Evolutionary conservation across 2,888 invertebrate species (phyloP).

Genomic region (Drosophila vallismaia): DNA sequence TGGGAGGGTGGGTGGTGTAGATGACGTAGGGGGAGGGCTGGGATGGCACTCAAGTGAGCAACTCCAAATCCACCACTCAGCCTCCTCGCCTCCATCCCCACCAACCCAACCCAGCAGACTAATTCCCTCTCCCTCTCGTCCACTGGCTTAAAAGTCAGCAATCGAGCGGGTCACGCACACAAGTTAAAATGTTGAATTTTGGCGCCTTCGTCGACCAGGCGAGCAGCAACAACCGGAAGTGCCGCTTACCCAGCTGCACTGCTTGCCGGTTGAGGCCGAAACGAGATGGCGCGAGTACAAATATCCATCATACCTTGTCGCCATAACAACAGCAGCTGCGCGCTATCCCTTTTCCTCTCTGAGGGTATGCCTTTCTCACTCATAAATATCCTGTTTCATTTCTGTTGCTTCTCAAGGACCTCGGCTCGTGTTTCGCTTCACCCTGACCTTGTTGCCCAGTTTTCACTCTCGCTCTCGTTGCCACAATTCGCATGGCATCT

Average conservation of each 20-base stretch:
- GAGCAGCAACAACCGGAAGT: slow-evolving; percentile 55
- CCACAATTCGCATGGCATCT: slow-evolving; percentile 3
- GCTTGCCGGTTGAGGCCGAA: not conserved
- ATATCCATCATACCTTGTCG: slow-evolving; percentile 30
- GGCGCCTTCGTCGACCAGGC: slow-evolving; percentile 82
- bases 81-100: slow-evolving; percentile 6
- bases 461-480: slow-evolving; percentile 28
- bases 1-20: not conserved
- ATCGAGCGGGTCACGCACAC: slow-evolving; percentile 63
- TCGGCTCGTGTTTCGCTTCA: slow-evolving; percentile 23
- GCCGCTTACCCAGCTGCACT: not conserved
- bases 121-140: not conserved
- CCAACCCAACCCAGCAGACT: not conserved
- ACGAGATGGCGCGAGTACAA: slow-evolving; percentile 8
- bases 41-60: slow-evolving; percentile 50
- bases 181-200: slow-evolving; percentile 82
- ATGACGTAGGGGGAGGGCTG: not conserved
- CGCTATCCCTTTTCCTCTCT: slow-evolving; percentile 4
- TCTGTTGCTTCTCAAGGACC: slow-evolving; percentile 61
- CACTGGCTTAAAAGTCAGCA: not conserved
- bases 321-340: slow-evolving; percentile 53
- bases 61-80: slow-evolving; percentile 52
- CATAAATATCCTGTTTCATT: slow-evolving; percentile 36
- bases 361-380: not conserved
- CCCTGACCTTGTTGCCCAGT: slow-evolving; percentile 62